These are phyloP conservation scores for Dasypus novemcinctus DNA, from an alignment of 2,113 vertebrate genomes.

Conservation along the genomic window DNA sequence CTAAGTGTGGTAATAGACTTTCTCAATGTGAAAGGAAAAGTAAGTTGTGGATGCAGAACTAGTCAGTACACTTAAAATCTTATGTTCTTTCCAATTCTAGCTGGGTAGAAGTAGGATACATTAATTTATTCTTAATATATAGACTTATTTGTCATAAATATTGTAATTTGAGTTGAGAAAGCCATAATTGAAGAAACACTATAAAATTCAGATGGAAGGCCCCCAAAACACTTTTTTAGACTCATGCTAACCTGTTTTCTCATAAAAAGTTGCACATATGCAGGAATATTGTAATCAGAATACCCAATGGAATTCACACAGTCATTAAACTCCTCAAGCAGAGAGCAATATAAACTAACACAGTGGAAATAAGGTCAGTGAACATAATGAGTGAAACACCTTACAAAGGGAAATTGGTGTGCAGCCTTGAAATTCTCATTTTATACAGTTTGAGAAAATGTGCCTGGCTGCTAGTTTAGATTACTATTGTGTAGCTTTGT, in stretches of 20 bases:
- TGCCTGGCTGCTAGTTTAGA: constrained; percentile 33
- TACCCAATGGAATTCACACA: constrained; percentile 63
- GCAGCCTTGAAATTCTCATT: constrained; percentile 65
- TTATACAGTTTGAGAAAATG: constrained; percentile 57
- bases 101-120: not conserved
- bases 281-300: constrained; percentile 63
- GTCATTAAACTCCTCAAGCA: constrained; percentile 75
- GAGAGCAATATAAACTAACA: constrained; percentile 76
- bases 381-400: constrained; percentile 70
- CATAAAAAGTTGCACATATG: constrained; percentile 53
- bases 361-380: constrained; percentile 78
- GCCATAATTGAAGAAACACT: constrained; percentile 7
- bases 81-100: constrained; percentile 16
- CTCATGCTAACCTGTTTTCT: constrained; percentile 54
- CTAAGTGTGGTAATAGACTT: constrained; percentile 22
- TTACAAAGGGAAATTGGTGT: constrained; percentile 71
- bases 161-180: constrained; percentile 35
- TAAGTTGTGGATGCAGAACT: not conserved
- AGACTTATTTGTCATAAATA: constrained; percentile 50
- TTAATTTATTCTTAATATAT: constrained; percentile 13
- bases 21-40: constrained; percentile 39
- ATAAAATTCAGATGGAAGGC: constrained; percentile 8
- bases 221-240: not conserved
- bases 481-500: not conserved
- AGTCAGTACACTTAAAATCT: not conserved